phyloP scores from a whole-genome alignment of 2,888 invertebrate species.

The Ormyrus rosae region DNA sequence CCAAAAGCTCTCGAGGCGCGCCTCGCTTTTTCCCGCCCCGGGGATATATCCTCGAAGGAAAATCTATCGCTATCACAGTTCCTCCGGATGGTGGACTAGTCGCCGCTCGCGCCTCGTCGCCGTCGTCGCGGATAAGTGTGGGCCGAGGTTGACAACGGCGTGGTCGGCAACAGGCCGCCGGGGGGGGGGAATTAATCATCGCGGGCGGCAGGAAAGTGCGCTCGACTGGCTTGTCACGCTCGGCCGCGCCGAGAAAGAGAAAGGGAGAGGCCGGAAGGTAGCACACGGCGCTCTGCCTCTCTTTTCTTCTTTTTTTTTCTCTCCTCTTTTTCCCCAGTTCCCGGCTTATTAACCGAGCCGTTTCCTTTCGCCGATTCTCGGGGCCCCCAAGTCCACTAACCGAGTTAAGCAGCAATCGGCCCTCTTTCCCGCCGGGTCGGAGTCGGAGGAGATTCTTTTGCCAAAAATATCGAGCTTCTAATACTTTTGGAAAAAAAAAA shows the following conservation, averaged over 20 bases:
- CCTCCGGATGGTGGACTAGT: conserved; percentile 25
- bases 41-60: conserved; percentile 25
- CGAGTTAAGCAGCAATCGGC: no score
- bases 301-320: neutral
- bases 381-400: no score
- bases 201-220: conserved; percentile 20
- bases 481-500: no score
- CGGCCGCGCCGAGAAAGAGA: neutral
- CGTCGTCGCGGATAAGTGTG: neutral
- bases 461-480: no score
- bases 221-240: conserved; percentile 4
- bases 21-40: conserved; percentile 23
- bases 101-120: neutral
- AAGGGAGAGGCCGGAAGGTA: neutral
- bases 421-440: no score
- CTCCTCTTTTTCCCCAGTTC: neutral
- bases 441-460: no score
- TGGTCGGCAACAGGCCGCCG: conserved; percentile 3
- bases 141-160: neutral
- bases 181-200: conserved; percentile 20
- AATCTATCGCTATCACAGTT: conserved; percentile 60
- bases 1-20: neutral
- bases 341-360: no score
- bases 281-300: neutral
- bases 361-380: no score